Evolutionary conservation across 2,113 vertebrate genomes (phyloP).

Genomic region (Theristicus caerulescens): DNA sequence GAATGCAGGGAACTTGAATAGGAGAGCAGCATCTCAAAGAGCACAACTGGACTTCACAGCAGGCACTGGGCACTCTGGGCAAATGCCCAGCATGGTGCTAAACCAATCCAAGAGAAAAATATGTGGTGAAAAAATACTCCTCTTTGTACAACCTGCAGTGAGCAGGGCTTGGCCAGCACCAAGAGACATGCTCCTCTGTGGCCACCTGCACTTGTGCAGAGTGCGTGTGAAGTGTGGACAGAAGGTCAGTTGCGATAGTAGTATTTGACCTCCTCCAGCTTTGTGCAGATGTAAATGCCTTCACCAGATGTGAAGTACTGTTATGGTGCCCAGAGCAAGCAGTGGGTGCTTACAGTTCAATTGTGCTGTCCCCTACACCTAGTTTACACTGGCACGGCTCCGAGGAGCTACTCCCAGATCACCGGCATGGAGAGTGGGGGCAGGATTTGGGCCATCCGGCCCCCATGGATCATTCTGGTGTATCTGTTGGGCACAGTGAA

Average conservation of each 20-base stretch:
- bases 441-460: not conserved
- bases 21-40: not conserved
- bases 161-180: not conserved
- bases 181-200: not conserved
- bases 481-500: not conserved
- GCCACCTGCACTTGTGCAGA: not conserved
- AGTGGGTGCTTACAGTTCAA: not conserved
- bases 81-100: not conserved
- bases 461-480: not conserved
- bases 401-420: not conserved
- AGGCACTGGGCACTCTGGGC: not conserved
- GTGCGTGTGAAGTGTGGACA: not conserved
- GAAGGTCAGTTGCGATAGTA: not conserved
- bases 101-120: not conserved
- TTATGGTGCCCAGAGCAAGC: not conserved
- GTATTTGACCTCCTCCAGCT: not conserved
- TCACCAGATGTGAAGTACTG: not conserved
- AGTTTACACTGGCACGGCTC: not conserved
- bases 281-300: conserved; percentile 13
- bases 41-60: not conserved
- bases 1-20: not conserved
- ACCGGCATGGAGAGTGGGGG: not conserved
- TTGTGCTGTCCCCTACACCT: not conserved
- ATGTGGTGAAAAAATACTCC: not conserved
- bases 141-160: not conserved